These are phyloP conservation scores for Cricetomys ansorgei DNA, from an alignment of 2,113 vertebrate species.

Conservation along the genomic window DNA sequence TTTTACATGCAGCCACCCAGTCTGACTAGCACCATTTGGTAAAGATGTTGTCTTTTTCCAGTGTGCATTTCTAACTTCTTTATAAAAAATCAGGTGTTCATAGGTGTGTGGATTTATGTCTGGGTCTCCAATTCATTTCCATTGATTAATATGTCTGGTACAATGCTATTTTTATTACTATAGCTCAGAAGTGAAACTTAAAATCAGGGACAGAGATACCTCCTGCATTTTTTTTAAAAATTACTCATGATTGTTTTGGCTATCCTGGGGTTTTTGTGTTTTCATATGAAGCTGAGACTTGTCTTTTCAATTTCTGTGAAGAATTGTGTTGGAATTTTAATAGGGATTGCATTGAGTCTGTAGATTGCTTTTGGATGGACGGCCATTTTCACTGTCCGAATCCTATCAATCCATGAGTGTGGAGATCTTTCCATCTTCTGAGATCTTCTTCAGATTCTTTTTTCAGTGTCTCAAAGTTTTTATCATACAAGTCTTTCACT, in stretches of 20 bases:
- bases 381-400: neutral
- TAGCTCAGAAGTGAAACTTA: neutral
- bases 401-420: neutral
- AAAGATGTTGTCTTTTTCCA: neutral
- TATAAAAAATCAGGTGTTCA: neutral
- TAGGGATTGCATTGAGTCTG: neutral
- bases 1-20: neutral
- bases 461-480: neutral
- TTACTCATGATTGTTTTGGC: neutral
- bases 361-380: too few relatives aligned
- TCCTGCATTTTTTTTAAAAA: neutral
- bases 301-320: neutral
- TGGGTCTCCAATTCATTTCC: neutral
- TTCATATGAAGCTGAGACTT: neutral
- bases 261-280: neutral
- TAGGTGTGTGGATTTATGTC: neutral
- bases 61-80: neutral
- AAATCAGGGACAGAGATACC: neutral
- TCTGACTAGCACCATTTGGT: neutral
- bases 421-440: neutral
- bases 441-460: neutral
- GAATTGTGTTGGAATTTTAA: neutral
- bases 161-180: neutral
- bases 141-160: neutral
- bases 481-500: neutral